phyloP scores from a whole-genome alignment of 2,888 invertebrate species.

The Sialis fuliginosa region DNA sequence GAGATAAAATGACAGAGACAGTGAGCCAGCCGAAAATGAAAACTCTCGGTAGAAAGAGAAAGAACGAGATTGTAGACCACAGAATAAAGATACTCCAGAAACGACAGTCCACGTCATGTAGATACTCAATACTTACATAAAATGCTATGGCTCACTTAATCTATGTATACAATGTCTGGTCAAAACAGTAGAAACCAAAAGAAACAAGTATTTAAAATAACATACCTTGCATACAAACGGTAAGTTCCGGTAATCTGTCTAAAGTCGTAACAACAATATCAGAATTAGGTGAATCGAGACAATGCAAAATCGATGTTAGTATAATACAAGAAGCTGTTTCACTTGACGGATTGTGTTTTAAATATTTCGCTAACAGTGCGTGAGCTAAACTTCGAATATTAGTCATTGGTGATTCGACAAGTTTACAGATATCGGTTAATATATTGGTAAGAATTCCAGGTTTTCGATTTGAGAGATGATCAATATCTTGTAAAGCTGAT shows the following conservation, averaged over 20 bases:
- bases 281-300: constrained; percentile 61
- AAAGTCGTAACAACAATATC: constrained; percentile 64
- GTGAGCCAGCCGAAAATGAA: too few relatives aligned
- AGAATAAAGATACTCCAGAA: too few relatives aligned
- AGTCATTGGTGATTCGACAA: constrained; percentile 41
- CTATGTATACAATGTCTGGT: too few relatives aligned
- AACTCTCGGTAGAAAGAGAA: too few relatives aligned
- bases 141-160: too few relatives aligned
- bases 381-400: constrained; percentile 53
- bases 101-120: too few relatives aligned
- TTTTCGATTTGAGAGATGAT: constrained; percentile 49
- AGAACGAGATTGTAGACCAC: too few relatives aligned
- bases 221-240: constrained; percentile 55
- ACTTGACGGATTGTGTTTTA: constrained; percentile 45
- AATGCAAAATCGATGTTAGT: constrained; percentile 60
- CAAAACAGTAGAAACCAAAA: constrained; percentile 1
- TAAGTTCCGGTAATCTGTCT: constrained; percentile 67
- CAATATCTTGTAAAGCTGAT: constrained; percentile 52
- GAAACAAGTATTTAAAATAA: background rate
- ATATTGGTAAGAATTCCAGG: constrained; percentile 48
- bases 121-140: too few relatives aligned
- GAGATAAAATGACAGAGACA: too few relatives aligned
- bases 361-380: constrained; percentile 47
- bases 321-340: constrained; percentile 37
- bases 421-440: constrained; percentile 40